Conservation (phyloP, 2,888 invertebrate species). For the Napeogenes sylphis region DNA sequence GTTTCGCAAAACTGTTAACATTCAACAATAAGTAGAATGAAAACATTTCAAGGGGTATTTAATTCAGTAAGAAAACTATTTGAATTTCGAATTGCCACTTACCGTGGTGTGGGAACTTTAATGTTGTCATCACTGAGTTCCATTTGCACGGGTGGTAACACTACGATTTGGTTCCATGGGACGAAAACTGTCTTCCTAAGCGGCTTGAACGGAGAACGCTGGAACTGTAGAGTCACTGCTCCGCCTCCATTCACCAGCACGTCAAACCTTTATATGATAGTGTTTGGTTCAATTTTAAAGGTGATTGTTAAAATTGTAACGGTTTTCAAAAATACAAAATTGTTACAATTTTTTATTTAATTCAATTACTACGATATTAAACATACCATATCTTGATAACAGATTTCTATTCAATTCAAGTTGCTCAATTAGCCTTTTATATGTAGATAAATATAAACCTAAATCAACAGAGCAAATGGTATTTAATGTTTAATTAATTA, state of each 20-base stretch:
- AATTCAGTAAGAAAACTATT: too few relatives aligned
- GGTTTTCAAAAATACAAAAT: too few relatives aligned
- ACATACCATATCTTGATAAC: too few relatives aligned
- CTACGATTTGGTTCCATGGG: constrained; percentile 98
- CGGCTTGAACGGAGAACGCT: constrained; percentile 94
- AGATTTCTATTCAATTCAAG: too few relatives aligned
- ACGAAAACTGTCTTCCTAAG: constrained; percentile 93
- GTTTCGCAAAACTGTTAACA: too few relatives aligned
- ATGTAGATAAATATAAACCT: background rate
- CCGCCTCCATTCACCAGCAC: constrained; percentile 99
- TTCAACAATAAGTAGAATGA: too few relatives aligned
- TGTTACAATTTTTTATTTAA: too few relatives aligned
- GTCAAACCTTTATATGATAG: constrained; percentile 85
- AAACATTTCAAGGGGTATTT: background rate
- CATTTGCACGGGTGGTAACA: constrained; percentile 92
- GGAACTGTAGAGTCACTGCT: constrained; percentile 97
- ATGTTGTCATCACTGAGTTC: constrained; percentile 86
- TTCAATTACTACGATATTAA: too few relatives aligned
- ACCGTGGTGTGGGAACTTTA: constrained; percentile 72
- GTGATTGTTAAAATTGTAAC: too few relatives aligned
- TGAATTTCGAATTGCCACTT: constrained; percentile 10
- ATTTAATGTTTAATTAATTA: background rate
- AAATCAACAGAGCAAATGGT: background rate
- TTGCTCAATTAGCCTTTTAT: background rate
- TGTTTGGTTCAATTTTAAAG: background rate